Evolutionary conservation across 2,888 invertebrate genomes (phyloP), one percentile per base, ranked within the genome.

Genomic region (Tubulanus polymorphus): DNA sequence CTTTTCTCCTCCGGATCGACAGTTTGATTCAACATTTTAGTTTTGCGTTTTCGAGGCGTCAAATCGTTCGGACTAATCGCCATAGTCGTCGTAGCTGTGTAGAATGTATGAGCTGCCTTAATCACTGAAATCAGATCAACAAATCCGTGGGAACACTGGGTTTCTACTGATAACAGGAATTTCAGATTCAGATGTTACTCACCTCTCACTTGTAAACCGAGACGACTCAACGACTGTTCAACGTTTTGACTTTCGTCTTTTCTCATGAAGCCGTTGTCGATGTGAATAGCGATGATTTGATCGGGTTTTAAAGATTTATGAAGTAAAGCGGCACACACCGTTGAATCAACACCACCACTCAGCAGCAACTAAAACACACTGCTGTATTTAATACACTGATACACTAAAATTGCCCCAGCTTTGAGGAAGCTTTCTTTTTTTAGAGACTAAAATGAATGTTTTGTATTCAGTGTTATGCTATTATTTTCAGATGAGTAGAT

Each of bases 221-320:
- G 83, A 61, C 89, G 88, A 50, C 86, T 85, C 48, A 94, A 83
- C 57, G 90, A 90, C 70, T 88, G 85, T 74, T 89, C 90, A 10
- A 97, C 96, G 70, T 88, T 87, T 51, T 86, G 85, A 71, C 93
- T 93, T 81, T 99, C 99, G 69, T 91, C 87, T 80, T 93, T 93
- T 63, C 97, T 85, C 95, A 99, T 95, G 79, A 97, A 99, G 53
- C 99, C 99, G 79, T 99, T 97, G 80, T 99, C 96, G 70, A 99
- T 92, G 82, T 99, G 97, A 63, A 97, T 85, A 28, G 96, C 96
- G 72, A 96, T 91, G 57, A 99, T 83, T 68, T 84, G 80, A 80
- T 94, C 93, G 70, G 91, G 89, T 58, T 86, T 85, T 50, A 99
- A 83, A 10, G 97, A 94, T 77, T 89, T 89, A 78, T 91, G 88